Evolutionary conservation across 2,888 invertebrate species (phyloP).

Genomic region (Leptinotarsa tumamoca): DNA sequence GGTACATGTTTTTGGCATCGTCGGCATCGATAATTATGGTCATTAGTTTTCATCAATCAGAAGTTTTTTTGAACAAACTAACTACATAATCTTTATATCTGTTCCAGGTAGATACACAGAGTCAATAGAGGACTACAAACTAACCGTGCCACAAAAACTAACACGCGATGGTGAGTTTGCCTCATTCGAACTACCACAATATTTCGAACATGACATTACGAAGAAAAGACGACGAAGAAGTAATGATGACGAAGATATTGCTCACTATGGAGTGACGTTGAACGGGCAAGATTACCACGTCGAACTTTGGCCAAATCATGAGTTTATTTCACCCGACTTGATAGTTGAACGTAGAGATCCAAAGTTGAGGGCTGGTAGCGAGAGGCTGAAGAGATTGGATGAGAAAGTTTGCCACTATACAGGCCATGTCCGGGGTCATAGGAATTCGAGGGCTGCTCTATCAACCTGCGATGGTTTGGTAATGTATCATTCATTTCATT

Average conservation of each 20-base stretch:
- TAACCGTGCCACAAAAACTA: constrained; percentile 67
- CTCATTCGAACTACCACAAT: constrained; percentile 66
- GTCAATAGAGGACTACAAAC: constrained; percentile 65
- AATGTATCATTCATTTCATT: constrained; percentile 38
- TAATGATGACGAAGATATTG: constrained; percentile 52
- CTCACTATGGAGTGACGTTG: constrained; percentile 61
- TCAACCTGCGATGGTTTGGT: constrained; percentile 68
- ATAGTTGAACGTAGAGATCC: constrained; percentile 61
- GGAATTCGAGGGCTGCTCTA: constrained; percentile 67
- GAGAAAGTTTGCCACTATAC: constrained; percentile 68
- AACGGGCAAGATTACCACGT: constrained; percentile 64
- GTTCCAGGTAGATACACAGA: constrained; percentile 67
- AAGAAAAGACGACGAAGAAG: constrained; percentile 40
- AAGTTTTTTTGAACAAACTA: no score
- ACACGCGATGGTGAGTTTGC: constrained; percentile 65
- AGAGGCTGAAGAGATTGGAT: constrained; percentile 54
- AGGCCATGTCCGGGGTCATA: constrained; percentile 65
- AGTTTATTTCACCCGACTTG: constrained; percentile 66
- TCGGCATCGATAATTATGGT: no score
- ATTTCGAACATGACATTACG: constrained; percentile 59
- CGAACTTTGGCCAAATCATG: constrained; percentile 68
- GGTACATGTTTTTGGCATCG: no score
- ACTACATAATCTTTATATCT: background rate
- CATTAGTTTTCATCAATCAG: no score
- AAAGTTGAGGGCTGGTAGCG: constrained; percentile 53